Evolutionary conservation across 2,888 invertebrate genomes (phyloP), one percentile per base, ranked within the genome.

Genomic region (Lapara coniferarum): DNA sequence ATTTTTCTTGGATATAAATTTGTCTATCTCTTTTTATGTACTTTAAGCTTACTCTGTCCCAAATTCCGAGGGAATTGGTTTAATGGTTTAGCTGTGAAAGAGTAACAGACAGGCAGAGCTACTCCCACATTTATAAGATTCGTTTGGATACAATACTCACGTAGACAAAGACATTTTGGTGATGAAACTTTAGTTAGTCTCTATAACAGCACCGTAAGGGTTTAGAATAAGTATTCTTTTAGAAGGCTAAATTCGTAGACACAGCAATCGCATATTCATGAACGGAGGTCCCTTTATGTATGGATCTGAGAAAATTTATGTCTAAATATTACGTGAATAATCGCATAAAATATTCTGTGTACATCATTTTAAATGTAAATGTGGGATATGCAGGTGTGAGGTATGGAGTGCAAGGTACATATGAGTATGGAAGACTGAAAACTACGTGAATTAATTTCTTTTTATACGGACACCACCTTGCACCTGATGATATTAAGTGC

Each of bases 231-330:
- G n/a, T 81, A 84, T 87, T 88, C 87, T 85, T 88, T 85, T 85
- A 82, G 81, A 78, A 75, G 79, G 79, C 80, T 82, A 81, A 84
- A 83, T 13, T 82, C 81, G 80, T 83, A 85, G 85, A 88, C 85
- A 86, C 84, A 80, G 78, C 77, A 83, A 86, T 87, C 84, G 88
- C 88, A 87, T 88, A 88, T 88, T 88, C 86, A 88, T 88, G 87
- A 87, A 75, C 81, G 79, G 79, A 83, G 86, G 83, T 83, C 79
- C 77, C 77, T 80, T 82, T 86, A 85, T 86, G 85, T 84, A 85
- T 85, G 84, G 82, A 79, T 76, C 72, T 77, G 76, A 73, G 73
- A 71, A 71, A 77, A 78, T 81, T 78, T 52, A 63, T 63, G 30
- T 14, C 37, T 25, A 69, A 67, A 63, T 56, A 56, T 56, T 56